Evolutionary conservation across 37 sponge, comb jelly and placozoan species (phyloP), one percentile per base, ranked within the genome.

Genomic region (Hormiphora californensis): DNA sequence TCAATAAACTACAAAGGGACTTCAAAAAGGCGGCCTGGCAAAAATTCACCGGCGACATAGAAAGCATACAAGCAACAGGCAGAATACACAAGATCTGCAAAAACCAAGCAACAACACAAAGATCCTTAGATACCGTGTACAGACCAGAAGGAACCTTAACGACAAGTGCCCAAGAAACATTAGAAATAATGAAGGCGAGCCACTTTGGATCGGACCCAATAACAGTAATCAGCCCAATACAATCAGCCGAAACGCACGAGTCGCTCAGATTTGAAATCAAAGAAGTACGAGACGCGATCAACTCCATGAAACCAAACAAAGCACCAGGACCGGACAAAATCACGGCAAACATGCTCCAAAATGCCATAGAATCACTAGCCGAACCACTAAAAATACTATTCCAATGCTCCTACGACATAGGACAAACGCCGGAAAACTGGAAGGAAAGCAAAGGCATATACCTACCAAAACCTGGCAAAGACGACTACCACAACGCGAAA

Each of bases 381-480:
- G 51, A 46, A 12, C 51, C 51, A 8, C 51, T 46, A 46, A 46
- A 17, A 17, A 8, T 17, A 8, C 8, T 46, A 8, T 46, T 17
- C 12, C 8, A 46, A 46, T 12, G 12, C 8, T 46, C 11, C 12
- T 12, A 17, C 11, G 12, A 46, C 8, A 17, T 17, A 8, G 12
- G 11, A 46, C 51, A 46, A 8, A 17, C 11, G 11, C 51, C 51
- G 11, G 12, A 46, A 46, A 8, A 46, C 8, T 46, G 51, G 51
- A 46, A 46, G 12, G 11, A 46, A 12, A 46, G 8, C 12, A 46
- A 46, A 12, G 51, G 51, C 8, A 46, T 46, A 8, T 17, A 17
- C 51, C 68, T 65, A 15, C 34, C 68, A 21, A 65, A 65, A 28
- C 68, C 68, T 17, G 68, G 68, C 7, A 65, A 65, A 28, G 68